A percentile compares a stretch with the other conserved stretches of the same genome.
phyloP scores from a whole-genome alignment of 2,113 vertebrate species.

The Coracopsis vasa region DNA sequence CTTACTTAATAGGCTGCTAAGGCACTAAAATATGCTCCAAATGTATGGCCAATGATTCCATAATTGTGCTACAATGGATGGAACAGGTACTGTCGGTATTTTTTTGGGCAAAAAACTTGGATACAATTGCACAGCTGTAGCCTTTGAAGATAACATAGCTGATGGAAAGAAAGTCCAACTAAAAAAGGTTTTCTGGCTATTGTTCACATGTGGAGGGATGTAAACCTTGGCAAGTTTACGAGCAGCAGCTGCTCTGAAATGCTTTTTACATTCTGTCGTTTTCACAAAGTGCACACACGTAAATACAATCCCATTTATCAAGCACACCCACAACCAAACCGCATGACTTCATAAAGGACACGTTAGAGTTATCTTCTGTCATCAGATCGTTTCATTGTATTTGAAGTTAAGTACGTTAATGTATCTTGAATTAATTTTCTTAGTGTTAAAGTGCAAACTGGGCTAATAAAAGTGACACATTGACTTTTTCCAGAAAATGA shows the following conservation, averaged over 20 bases:
- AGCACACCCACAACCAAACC: background rate
- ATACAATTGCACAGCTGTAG: background rate
- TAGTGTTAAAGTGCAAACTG: constrained; percentile 74
- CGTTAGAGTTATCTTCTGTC: background rate
- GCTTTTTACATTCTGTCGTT: background rate
- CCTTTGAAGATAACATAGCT: background rate
- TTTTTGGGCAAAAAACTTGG: background rate
- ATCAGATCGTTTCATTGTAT: constrained; percentile 1
- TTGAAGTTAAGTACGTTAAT: constrained; percentile 53
- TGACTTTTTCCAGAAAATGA: constrained; percentile 75
- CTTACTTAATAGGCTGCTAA: background rate
- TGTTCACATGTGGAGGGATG: accelerated
- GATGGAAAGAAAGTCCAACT: background rate
- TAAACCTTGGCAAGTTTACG: background rate
- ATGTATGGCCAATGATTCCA: background rate
- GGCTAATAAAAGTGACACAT: constrained; percentile 78
- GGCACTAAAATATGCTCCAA: background rate
- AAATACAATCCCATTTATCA: background rate
- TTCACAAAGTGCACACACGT: accelerated
- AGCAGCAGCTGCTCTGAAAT: background rate
- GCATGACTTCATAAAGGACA: constrained; percentile 35
- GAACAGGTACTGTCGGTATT: background rate
- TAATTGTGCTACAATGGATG: background rate
- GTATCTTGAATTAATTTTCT: constrained; percentile 73
- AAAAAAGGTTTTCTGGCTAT: background rate